A percentile compares a stretch with the other conserved stretches of the same genome.
Conservation (phyloP, 2,888 invertebrate genomes). For the Globia sparganii region DNA sequence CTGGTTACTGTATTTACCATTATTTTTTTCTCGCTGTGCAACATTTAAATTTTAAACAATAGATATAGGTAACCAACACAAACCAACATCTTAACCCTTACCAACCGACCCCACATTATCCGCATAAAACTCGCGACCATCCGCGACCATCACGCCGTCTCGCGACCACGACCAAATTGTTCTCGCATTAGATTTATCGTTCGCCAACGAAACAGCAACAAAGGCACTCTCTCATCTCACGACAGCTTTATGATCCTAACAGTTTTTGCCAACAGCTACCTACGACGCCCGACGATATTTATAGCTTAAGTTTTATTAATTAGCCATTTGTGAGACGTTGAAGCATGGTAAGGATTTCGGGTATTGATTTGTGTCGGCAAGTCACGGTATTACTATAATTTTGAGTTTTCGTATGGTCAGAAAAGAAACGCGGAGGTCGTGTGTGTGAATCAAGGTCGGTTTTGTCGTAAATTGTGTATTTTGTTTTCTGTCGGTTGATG, state of each 20-base stretch:
- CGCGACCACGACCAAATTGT: constrained; percentile 80
- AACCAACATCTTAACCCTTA: constrained; percentile 50
- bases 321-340: constrained; percentile 84
- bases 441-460: constrained; percentile 1
- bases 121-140: constrained; percentile 55
- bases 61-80: neutral
- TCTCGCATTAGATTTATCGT: constrained; percentile 87
- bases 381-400: constrained; percentile 60
- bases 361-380: constrained; percentile 64
- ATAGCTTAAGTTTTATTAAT: constrained; percentile 89
- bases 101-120: constrained; percentile 25
- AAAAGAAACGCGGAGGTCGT: neutral
- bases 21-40: neutral
- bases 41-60: constrained; percentile 4
- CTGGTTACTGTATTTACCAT: neutral
- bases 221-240: constrained; percentile 89
- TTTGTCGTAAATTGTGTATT: neutral
- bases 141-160: constrained; percentile 64
- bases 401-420: constrained; percentile 22
- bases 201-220: constrained; percentile 85
- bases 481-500: neutral
- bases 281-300: constrained; percentile 82
- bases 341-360: constrained; percentile 68
- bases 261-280: constrained; percentile 90
- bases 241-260: constrained; percentile 90